phyloP scores from a whole-genome alignment of 1,140 invertebrate genomes.

The Drosophila virilis region DNA sequence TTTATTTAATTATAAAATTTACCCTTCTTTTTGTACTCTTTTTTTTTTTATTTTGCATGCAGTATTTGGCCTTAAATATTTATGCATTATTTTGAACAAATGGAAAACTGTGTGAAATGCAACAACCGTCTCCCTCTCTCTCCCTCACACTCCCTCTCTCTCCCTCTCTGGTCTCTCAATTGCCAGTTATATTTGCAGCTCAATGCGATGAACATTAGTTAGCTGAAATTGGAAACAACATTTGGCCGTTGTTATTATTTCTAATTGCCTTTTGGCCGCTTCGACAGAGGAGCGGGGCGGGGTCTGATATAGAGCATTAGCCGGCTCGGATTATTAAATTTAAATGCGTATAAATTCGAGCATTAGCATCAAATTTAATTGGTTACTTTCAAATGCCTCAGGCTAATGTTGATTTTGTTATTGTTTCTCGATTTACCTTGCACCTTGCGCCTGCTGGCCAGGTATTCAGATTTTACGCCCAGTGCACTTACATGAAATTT shows the following conservation, averaged over 20 bases:
- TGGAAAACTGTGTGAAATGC: background rate
- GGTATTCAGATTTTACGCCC: background rate
- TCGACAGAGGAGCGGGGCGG: background rate
- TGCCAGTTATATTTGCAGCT: constrained; percentile 35
- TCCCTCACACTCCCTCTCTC: background rate
- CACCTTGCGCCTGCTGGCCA: too few species aligned
- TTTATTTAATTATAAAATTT: constrained; percentile 58
- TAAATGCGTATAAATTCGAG: constrained; percentile 52
- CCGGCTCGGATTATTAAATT: constrained; percentile 41
- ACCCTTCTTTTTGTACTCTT: background rate
- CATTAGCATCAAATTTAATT: constrained; percentile 60
- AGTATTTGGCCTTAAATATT: constrained; percentile 18
- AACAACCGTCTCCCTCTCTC: too few species aligned
- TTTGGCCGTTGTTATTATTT: constrained; percentile 71
- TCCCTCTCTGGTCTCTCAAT: background rate
- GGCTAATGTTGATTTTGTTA: background rate
- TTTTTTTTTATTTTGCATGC: constrained; percentile 6
- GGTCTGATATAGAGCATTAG: constrained; percentile 14
- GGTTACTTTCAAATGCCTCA: constrained; percentile 11
- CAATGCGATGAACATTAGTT: constrained; percentile 47
- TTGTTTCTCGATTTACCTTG: constrained; percentile 3
- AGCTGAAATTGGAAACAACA: constrained; percentile 53
- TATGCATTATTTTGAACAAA: constrained; percentile 5
- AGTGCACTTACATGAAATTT: background rate
- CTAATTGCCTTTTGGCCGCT: constrained; percentile 58